Evolutionary conservation across 2,888 invertebrate genomes (phyloP), one percentile per base, ranked within the genome.

Genomic region (Cheilosia impressa): DNA sequence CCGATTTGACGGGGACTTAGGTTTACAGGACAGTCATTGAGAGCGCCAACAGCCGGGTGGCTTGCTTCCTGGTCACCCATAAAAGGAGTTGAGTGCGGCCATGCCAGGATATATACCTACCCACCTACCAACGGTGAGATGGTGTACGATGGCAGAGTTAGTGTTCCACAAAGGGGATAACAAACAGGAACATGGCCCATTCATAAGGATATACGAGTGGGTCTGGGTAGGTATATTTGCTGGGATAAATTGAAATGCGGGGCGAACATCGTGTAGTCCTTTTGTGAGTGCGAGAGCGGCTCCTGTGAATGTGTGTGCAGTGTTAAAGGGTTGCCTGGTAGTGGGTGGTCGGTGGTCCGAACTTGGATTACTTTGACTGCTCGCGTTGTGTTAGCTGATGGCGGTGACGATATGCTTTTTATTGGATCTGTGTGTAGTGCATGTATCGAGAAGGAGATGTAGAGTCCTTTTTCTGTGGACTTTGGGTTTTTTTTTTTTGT

Each of bases 121-220:
- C 31, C 9, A 31, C 9, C 31, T 76, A 69, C 62, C 71, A 50
- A 50, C 22, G 43, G 45, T 68, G 47, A 47, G 69, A 80, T 71
- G 71, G 80, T 80, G 81, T 81, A 81, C 72, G 81, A 81, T 85
- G 81, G 81, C 72, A 81, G 85, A 85, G 85, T 85, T 85, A 85
- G 85, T 85, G 85, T 85, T 85, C 85, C 85, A 85, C 85, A 85
- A 85, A 85, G 77, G 85, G 85, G 85, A 85, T 85, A 85, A 85
- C 85, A 85, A 85, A 85, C 85, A 85, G 85, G 85, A 85, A 85
- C 85, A 85, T 85, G 85, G 76, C 76, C 85, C 81, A 85, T 85
- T 85, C 81, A 85, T 85, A 85, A 85, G 85, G 81, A 85, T 85
- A 77, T 85, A 85, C 62, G 53, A 63, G 53, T 31, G 31, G 31